Evolutionary conservation across 2,888 invertebrate species (phyloP).

Genomic region (Sminthurinus aureus): DNA sequence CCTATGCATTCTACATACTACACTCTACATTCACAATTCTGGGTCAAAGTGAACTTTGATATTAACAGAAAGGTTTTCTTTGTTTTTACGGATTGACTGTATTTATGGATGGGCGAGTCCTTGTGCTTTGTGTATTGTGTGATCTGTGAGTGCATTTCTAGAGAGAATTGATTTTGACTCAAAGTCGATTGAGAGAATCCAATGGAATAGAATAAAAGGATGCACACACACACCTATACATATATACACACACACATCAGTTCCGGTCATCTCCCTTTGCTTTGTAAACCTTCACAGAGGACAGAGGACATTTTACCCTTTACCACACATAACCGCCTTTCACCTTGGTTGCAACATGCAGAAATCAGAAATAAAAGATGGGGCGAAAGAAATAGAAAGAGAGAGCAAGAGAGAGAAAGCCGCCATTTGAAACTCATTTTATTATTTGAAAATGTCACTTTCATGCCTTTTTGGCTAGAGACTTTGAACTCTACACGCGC

Average conservation of each 20-base stretch:
- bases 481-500: neutral
- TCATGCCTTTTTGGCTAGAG: neutral
- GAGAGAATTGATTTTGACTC: neutral
- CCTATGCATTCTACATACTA: too few species aligned
- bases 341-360: too few species aligned
- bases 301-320: neutral
- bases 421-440: neutral
- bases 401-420: neutral
- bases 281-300: neutral
- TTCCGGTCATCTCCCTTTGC: conserved; percentile 8
- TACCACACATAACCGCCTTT: too few species aligned
- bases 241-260: neutral
- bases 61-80: too few species aligned
- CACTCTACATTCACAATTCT: too few species aligned
- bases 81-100: too few species aligned
- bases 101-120: too few species aligned
- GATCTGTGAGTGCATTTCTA: neutral
- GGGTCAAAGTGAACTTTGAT: too few species aligned
- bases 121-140: neutral
- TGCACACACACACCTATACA: too few species aligned
- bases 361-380: too few species aligned
- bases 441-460: conserved; percentile 14
- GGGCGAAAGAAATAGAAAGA: neutral
- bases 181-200: neutral
- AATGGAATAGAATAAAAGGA: neutral